Conservation (phyloP, 1,140 invertebrate species). For the Prorops nasuta region DNA sequence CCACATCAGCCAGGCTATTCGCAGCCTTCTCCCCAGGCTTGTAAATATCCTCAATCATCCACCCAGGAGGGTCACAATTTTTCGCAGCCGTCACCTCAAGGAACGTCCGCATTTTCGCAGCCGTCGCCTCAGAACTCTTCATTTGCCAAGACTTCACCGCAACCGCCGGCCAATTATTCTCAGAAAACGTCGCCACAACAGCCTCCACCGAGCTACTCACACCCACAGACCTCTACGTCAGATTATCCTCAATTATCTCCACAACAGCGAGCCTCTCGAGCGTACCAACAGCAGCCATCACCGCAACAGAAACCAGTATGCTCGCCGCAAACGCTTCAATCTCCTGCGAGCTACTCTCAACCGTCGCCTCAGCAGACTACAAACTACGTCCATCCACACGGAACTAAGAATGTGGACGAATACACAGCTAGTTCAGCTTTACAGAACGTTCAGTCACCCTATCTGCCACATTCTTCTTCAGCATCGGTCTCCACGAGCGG, state of each 20-base stretch:
- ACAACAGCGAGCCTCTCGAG: constrained; percentile 12
- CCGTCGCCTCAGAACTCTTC: constrained; percentile 20
- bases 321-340: constrained; percentile 20
- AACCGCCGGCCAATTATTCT: constrained; percentile 29
- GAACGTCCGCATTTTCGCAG: constrained; percentile 16
- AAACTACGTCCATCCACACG: constrained; percentile 21
- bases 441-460: too few species aligned
- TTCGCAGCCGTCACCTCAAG: constrained; percentile 21
- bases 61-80: neutral
- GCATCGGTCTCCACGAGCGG: constrained; percentile 20
- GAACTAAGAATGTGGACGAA: constrained; percentile 25
- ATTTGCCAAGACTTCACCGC: neutral
- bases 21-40: neutral
- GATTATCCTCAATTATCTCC: constrained; percentile 32
- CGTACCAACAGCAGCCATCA: constrained; percentile 24
- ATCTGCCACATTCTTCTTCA: too few species aligned
- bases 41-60: neutral
- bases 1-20: too few species aligned
- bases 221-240: constrained; percentile 35
- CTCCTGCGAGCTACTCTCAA: constrained; percentile 31
- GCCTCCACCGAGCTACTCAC: constrained; percentile 32
- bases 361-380: constrained; percentile 37
- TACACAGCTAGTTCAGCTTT: too few species aligned
- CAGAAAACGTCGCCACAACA: constrained; percentile 35
- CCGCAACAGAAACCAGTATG: constrained; percentile 18